Evolutionary conservation across 1,140 invertebrate genomes (phyloP).

Genomic region (Drosophila asahinai): DNA sequence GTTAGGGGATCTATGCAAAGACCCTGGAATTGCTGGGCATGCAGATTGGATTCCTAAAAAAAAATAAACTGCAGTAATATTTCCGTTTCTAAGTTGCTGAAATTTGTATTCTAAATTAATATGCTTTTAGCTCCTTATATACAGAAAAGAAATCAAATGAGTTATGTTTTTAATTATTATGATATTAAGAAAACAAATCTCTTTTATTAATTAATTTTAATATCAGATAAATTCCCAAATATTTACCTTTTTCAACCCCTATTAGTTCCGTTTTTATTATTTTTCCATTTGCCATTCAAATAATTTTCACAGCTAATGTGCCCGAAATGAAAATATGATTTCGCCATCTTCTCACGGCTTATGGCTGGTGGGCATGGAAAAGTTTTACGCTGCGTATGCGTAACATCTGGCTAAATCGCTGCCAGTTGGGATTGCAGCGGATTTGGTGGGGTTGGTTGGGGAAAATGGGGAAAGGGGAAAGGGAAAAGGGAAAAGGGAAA

Average conservation of each 20-base stretch:
- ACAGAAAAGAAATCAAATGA: too few species aligned
- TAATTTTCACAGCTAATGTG: conserved; percentile 47
- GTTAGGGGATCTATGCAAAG: not conserved
- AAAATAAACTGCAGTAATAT: too few species aligned
- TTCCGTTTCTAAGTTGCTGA: not conserved
- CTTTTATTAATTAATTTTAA: too few species aligned
- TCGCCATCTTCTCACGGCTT: conserved; percentile 30
- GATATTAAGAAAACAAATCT: too few species aligned
- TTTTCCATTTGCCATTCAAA: not conserved
- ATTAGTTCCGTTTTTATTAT: not conserved
- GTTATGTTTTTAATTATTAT: too few species aligned
- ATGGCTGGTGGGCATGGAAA: conserved; percentile 56
- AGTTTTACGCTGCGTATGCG: conserved; percentile 80
- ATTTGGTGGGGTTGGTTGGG: conserved; percentile 20
- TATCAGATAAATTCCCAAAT: not conserved
- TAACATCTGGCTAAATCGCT: conserved; percentile 77
- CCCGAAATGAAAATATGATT: conserved; percentile 44
- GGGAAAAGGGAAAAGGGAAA: not conserved
- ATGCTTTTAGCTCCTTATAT: too few species aligned
- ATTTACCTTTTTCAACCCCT: too few species aligned
- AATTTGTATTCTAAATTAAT: too few species aligned
- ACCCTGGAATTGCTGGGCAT: not conserved
- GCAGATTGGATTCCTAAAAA: not conserved
- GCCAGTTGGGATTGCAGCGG: conserved; percentile 62
- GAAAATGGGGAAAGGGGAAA: not conserved